phyloP scores from a whole-genome alignment of 1,140 invertebrate species.

The Cyclargus thomasi region DNA sequence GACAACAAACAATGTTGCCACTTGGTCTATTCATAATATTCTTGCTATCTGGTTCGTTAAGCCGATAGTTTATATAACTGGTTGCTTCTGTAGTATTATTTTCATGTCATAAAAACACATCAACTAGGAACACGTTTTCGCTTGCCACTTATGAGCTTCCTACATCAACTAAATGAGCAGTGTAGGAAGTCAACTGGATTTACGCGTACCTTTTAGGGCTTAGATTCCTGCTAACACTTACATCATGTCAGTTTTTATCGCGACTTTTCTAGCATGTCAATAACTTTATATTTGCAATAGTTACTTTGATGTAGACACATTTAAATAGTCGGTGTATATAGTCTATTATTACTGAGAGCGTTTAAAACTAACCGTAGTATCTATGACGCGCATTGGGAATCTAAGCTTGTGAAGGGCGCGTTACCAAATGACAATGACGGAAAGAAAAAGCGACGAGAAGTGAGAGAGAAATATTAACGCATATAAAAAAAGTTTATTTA shows the following conservation, averaged over 20 bases:
- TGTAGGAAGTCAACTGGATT: constrained; percentile 23
- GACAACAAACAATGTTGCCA: no score
- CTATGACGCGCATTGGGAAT: no score
- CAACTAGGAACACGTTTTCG: neutral
- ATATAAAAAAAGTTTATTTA: neutral
- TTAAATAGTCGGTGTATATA: no score
- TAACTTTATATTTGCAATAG: neutral
- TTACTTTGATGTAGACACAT: neutral
- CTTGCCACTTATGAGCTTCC: constrained; percentile 17
- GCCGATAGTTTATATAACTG: neutral
- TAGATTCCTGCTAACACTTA: constrained; percentile 16
- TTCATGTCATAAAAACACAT: neutral
- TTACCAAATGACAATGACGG: neutral
- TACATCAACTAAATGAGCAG: constrained; percentile 22
- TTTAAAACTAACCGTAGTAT: no score
- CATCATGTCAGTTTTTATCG: constrained; percentile 17
- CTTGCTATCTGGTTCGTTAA: neutral
- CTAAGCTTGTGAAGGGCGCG: neutral
- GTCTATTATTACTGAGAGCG: no score
- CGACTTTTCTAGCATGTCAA: constrained; percentile 1
- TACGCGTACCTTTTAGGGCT: constrained; percentile 22
- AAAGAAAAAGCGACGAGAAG: neutral
- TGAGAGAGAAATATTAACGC: neutral
- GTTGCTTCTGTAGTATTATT: neutral
- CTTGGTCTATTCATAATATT: no score